Base-by-base conservation (phyloP, 2,113 vertebrate species). In the Azemiops feae region DNA sequence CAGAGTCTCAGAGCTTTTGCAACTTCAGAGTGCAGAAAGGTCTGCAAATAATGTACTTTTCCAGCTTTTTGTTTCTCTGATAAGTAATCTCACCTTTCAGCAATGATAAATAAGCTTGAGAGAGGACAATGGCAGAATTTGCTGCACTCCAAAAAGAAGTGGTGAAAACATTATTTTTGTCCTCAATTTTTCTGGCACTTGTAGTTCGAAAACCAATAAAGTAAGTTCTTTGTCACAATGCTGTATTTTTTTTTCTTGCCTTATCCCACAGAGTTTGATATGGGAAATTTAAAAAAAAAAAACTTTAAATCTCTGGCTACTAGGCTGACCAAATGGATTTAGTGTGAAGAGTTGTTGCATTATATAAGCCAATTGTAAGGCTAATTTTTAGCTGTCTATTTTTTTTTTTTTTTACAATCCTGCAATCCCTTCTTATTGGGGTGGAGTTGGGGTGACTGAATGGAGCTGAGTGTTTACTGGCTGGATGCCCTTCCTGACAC, bases 301-400 rank as follows among this genome's bases (percentile, higher is more conserved):
- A 97, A 97, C 97, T 98, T 98, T 98, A 98, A 98, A 97, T 98
- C 97, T 97, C 97, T 95, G 97, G 97, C 98, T 98, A 98, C 98
- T 98, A 99, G 98, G 98, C 97, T 96, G 92, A 96, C 98, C 98
- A 98, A 98, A 98, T 97, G 97, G 97, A 97, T 97, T 97, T 97
- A 96, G 96, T 95, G 97, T 96, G 95, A 97, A 97, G 96, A 96
- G 97, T 93, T 96, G 96, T 95, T 97, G 98, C 98, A 98, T 98
- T 97, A 97, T 97, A 96, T 96, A 98, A 97, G 97, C 97, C 96
- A 98, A 98, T 97, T 98, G 98, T 98, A 98, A 98, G 97, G 98
- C 98, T 98, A 98, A 98, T 98, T 98, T 98, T 97, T 98, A 98
- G 98, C 97, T 98, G 98, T 97, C 64, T 34, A 34, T 14, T 69